Percentiles rank a stretch among this genome's conserved stretches.
These are phyloP conservation scores for Apis laboriosa DNA, from an alignment of 1,140 invertebrate genomes.

Conservation along the genomic window DNA sequence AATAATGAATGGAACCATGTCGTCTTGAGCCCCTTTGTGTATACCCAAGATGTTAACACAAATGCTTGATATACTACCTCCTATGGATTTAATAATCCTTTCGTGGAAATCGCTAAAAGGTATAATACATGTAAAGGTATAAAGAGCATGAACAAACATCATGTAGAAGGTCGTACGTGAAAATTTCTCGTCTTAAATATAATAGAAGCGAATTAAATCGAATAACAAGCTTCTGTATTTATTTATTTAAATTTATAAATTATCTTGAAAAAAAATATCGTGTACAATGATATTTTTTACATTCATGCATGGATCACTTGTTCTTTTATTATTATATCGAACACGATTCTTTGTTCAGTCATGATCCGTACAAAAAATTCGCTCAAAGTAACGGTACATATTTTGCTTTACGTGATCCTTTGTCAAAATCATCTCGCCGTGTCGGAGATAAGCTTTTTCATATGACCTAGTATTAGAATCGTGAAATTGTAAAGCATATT, in stretches of 20 bases:
- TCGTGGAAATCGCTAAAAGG: not conserved
- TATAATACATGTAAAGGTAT: too few species aligned
- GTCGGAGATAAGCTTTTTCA: too few species aligned
- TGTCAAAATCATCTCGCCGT: not conserved
- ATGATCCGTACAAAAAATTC: slow-evolving; percentile 12
- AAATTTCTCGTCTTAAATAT: not conserved
- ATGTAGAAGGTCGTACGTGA: too few species aligned
- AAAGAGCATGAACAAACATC: too few species aligned
- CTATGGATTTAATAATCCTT: not conserved
- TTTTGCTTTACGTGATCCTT: slow-evolving; percentile 15
- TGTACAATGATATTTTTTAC: not conserved
- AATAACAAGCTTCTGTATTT: too few species aligned
- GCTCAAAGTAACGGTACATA: not conserved
- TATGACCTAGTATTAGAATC: not conserved
- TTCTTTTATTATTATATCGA: not conserved
- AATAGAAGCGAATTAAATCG: not conserved
- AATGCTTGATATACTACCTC: not conserved
- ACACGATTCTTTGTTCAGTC: not conserved
- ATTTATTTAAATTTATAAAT: not conserved
- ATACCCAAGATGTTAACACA: not conserved
- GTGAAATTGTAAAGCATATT: too few species aligned
- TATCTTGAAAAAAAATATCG: not conserved
- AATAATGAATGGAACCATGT: slow-evolving; percentile 8
- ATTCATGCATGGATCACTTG: not conserved
- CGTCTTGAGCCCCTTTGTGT: not conserved